Evolutionary conservation across 2,888 invertebrate genomes (phyloP).

Genomic region (Mythimna vitellina): DNA sequence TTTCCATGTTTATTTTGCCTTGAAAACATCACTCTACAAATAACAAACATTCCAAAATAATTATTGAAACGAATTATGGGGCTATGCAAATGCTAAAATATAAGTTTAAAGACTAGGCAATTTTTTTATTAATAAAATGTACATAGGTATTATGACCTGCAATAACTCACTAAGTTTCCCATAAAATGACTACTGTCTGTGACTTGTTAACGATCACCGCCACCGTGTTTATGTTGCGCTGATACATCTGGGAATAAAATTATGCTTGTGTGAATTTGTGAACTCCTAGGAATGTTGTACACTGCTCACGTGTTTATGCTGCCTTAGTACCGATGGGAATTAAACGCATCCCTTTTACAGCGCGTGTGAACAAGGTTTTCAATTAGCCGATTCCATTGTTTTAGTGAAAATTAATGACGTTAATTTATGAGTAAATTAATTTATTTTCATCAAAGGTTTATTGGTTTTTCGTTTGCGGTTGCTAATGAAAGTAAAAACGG

Average conservation of each 20-base stretch:
- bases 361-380: slow-evolving; percentile 46
- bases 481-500: slow-evolving; percentile 28
- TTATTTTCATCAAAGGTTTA: slow-evolving; percentile 11
- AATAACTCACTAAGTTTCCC: not conserved
- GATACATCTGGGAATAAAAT: slow-evolving; percentile 69
- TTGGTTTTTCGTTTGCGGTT: slow-evolving; percentile 19
- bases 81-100: too few relatives aligned
- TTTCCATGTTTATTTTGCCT: too few relatives aligned
- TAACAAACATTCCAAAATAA: too few relatives aligned
- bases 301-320: slow-evolving; percentile 57
- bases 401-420: not conserved
- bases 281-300: slow-evolving; percentile 44
- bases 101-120: too few relatives aligned
- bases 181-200: not conserved
- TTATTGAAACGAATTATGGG: too few relatives aligned
- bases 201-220: slow-evolving; percentile 16
- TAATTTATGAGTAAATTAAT: slow-evolving; percentile 4
- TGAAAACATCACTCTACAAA: too few relatives aligned
- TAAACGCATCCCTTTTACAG: slow-evolving; percentile 56
- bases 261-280: slow-evolving; percentile 61
- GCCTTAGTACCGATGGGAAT: slow-evolving; percentile 70
- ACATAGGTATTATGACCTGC: too few relatives aligned
- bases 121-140: too few relatives aligned
- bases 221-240: slow-evolving; percentile 57
- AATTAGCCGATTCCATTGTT: slow-evolving; percentile 1